Base-by-base conservation (phyloP, 2,888 invertebrate genomes). In the Erebia ligea region DNA sequence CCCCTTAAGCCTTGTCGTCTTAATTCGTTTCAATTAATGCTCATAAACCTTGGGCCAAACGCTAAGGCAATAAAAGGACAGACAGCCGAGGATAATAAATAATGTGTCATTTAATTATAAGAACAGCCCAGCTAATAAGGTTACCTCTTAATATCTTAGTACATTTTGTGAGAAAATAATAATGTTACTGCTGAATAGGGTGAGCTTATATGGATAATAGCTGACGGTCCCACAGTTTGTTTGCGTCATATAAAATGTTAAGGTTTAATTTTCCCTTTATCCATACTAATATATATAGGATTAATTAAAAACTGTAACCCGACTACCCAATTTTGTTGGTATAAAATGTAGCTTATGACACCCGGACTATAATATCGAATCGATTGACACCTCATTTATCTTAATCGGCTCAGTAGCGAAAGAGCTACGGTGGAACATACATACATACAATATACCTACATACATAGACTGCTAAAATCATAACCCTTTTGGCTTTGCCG, bases 21-120 rank as follows among this genome's bases (percentile, higher is more conserved):
- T 42, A 42, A 54, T 40, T 54, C 34, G 5, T 40, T 40, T 40
- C 15, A 57, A 34, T 34, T 6, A 45, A 45, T 1, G 54, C 10
- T 19, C 54, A 21, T 57, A 69, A 63, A 69, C 63, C 45, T 73
- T 69, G 40, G 66, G 58, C 69, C 73, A 63, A 25, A 58, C 25
- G 45, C 48, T 45, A 66, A 63, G 50, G 67, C 71, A 73, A 72
- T 75, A 75, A 71, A 73, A 71, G 72, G 68, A 68, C 65, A 54
- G 71, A 69, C 48, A 13, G 40, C 48, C 40, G 40, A 19, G 70
- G 71, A 71, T 75, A 76, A 76, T 76, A 72, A 75, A 76, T 73
- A 74, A 73, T 71, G 72, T 73, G 68, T 73, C 76, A 75, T 70
- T 73, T 73, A 73, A 74, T 73, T 76, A 76, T 67, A 68, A 73